Base-by-base conservation (phyloP, 2,113 vertebrate genomes). In the Gymnobelideus leadbeateri region DNA sequence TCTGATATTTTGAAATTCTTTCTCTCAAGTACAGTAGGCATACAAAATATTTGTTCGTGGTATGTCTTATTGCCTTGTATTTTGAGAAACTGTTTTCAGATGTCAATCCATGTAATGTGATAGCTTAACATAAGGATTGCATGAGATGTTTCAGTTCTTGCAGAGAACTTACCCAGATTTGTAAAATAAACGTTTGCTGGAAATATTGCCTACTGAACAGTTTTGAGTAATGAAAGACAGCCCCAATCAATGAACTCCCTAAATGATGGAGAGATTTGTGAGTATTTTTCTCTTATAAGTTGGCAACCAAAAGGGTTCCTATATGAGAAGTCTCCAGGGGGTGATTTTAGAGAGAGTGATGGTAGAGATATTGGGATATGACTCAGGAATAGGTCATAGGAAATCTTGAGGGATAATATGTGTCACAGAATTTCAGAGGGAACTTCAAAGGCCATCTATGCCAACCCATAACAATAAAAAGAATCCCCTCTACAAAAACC, bases 1-100 rank as follows among this genome's bases (percentile, higher is more conserved):
- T 95, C 19, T 91, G 95, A 57, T 93, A 94, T 91, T 93, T 96
- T 95, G 46, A 93, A 93, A 92, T 94, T 93, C 8, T 95, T 97
- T 68, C 51, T 91, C 31, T 91, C 89, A 89, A 89, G 68, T 92
- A 97, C 16, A 90, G 95, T 91, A 97, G 95, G n/a, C 93, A 95
- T 52, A 95, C 92, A 28, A 97, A 95, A 93, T 95, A 97, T 92
- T 97, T 97, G 89, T 92, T 94, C 97, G 89, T 95, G 94, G 54
- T 92, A 93, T 95, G 92, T 98, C 37, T 97, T 46, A 95, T 95
- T 95, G 93, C 89, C 89, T 96, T 94, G 94, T 57, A 61, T 91
- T 97, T 93, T 96, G 90, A 0, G 91, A 97, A 97, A 96, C 68
- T 93, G 21, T 93, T 97, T 98, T 97, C 97, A 97, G 96, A 97